phyloP scores from a whole-genome alignment of 2,888 invertebrate genomes.

The Eupithecia vulgata region DNA sequence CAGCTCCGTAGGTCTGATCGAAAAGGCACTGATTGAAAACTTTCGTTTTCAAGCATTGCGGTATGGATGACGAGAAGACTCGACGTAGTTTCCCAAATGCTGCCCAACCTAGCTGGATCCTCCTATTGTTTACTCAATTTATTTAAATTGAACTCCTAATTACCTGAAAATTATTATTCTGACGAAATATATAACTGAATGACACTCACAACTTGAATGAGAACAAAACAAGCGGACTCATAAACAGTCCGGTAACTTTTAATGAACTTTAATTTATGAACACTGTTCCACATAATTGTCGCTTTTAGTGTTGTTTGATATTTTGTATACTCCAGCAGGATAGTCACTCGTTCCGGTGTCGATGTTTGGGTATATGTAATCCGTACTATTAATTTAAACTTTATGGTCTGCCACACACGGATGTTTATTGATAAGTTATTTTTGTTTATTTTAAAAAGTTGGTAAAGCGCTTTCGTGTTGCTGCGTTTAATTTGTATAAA shows the following conservation, averaged over 20 bases:
- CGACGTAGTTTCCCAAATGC: too few relatives aligned
- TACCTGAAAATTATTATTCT: not conserved
- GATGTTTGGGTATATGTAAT: slow-evolving; percentile 71
- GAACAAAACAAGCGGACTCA: slow-evolving; percentile 12
- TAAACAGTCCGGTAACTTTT: slow-evolving; percentile 57
- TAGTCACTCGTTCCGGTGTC: slow-evolving; percentile 53
- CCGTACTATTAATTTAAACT: slow-evolving; percentile 63
- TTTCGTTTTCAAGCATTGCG: too few relatives aligned
- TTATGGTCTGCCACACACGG: slow-evolving; percentile 52
- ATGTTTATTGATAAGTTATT: slow-evolving; percentile 54
- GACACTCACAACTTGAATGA: not conserved
- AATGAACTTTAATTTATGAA: slow-evolving; percentile 77
- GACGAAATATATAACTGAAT: not conserved
- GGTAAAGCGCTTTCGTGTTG: slow-evolving; percentile 37
- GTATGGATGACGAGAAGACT: too few relatives aligned
- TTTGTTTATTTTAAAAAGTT: slow-evolving; percentile 45
- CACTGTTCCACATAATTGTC: slow-evolving; percentile 68
- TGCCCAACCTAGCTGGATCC: too few relatives aligned
- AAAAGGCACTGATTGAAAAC: too few relatives aligned
- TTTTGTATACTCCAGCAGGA: slow-evolving; percentile 55
- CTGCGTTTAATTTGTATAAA: not conserved
- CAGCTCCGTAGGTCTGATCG: too few relatives aligned
- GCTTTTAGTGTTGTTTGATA: slow-evolving; percentile 68
- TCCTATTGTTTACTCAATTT: too few relatives aligned
- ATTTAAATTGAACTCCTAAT: not conserved